These are phyloP conservation scores for Linyphia triangularis DNA, from an alignment of 2,888 invertebrate genomes.

Conservation along the genomic window DNA sequence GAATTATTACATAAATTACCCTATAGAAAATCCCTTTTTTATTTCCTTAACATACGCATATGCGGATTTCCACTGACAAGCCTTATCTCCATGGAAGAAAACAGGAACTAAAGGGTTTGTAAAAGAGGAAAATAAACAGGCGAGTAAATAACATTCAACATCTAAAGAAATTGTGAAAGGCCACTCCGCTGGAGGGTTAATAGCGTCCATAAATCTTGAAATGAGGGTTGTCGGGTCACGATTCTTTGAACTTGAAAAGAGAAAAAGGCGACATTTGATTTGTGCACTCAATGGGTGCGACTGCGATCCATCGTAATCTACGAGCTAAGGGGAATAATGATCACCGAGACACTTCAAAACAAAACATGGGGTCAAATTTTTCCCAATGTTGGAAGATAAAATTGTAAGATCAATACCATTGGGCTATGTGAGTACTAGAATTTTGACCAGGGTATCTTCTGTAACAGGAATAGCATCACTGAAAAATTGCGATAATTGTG, in stretches of 20 bases:
- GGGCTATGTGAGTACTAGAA: too few relatives aligned
- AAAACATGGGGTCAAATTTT: too few relatives aligned
- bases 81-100: not conserved
- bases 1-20: constrained; percentile 45
- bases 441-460: too few relatives aligned
- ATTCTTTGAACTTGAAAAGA: constrained; percentile 46
- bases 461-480: too few relatives aligned
- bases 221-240: constrained; percentile 14
- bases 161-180: not conserved
- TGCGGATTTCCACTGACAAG: constrained; percentile 14
- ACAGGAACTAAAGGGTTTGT: constrained; percentile 29
- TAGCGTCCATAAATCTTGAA: constrained; percentile 44
- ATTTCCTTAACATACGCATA: not conserved
- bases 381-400: too few relatives aligned
- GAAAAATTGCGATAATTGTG: too few relatives aligned
- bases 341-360: not conserved
- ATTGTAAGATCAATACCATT: too few relatives aligned
- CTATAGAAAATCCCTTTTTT: not conserved
- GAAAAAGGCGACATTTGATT: constrained; percentile 15
- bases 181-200: constrained; percentile 17
- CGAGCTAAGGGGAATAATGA: not conserved
- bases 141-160: not conserved
- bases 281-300: not conserved
- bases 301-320: constrained; percentile 1
- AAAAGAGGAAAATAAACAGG: not conserved